Conservation (phyloP, 2,797 vertebrate species). For the Pempheris klunzingeri region DNA sequence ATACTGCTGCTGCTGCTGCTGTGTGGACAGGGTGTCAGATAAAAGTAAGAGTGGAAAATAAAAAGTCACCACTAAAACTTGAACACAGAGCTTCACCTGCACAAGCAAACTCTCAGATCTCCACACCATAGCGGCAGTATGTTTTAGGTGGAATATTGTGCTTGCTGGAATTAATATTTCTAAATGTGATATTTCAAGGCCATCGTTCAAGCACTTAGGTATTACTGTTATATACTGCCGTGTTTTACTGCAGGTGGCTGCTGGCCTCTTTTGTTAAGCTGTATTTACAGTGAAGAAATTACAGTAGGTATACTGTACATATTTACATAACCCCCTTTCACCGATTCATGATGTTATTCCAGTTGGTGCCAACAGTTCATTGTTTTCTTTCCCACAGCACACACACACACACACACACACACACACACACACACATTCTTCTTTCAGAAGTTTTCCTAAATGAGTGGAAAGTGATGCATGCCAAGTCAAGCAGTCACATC, state of each 20-base stretch:
- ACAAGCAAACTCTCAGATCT: not conserved
- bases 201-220: not conserved
- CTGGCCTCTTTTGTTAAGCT: not conserved
- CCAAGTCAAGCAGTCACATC: conserved; percentile 26
- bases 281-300: conserved; percentile 20
- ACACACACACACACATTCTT: not conserved
- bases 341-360: conserved; percentile 26
- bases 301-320: conserved; percentile 8
- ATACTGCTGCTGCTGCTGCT: not conserved
- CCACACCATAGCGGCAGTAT: not conserved
- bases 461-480: not conserved
- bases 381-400: not conserved
- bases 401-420: not conserved
- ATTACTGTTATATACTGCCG: not conserved
- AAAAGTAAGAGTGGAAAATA: not conserved
- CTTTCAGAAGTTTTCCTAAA: not conserved
- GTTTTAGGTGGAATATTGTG: not conserved
- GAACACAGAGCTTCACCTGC: not conserved
- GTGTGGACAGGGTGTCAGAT: not conserved
- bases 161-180: conserved; percentile 1
- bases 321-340: conserved; percentile 41
- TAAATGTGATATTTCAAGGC: not conserved
- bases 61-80: not conserved
- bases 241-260: not conserved
- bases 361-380: conserved; percentile 13